These are phyloP conservation scores for Struthio camelus DNA, from an alignment of 2,113 vertebrate species.

Conservation along the genomic window DNA sequence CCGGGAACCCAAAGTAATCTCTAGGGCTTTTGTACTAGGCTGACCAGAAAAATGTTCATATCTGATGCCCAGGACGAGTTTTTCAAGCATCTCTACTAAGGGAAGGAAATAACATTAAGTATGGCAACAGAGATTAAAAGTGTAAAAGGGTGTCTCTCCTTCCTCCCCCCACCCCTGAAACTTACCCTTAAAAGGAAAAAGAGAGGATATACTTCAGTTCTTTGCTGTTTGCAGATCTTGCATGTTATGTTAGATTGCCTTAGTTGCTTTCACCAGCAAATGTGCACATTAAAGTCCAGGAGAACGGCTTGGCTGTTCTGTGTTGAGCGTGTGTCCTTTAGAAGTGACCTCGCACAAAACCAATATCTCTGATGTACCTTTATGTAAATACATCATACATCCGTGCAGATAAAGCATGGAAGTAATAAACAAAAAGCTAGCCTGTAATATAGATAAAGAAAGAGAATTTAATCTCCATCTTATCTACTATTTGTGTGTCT, in stretches of 20 bases:
- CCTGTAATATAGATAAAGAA: neutral
- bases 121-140: neutral
- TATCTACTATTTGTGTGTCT: neutral
- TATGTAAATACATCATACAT: constrained; percentile 5
- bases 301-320: neutral
- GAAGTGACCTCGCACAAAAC: neutral
- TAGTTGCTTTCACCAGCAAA: neutral
- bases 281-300: neutral
- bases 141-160: neutral
- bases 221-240: neutral
- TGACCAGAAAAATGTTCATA: neutral
- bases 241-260: neutral
- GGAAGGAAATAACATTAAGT: neutral
- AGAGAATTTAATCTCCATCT: neutral
- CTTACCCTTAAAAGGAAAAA: neutral
- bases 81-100: neutral
- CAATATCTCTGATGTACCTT: neutral
- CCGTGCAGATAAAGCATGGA: neutral
- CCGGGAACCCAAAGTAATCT: neutral
- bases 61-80: neutral
- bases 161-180: no score
- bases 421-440: neutral
- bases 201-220: neutral
- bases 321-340: neutral
- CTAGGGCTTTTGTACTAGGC: neutral